Conservation (phyloP, 1,140 invertebrate species). For the Macrobrachium rosenbergii region DNA sequence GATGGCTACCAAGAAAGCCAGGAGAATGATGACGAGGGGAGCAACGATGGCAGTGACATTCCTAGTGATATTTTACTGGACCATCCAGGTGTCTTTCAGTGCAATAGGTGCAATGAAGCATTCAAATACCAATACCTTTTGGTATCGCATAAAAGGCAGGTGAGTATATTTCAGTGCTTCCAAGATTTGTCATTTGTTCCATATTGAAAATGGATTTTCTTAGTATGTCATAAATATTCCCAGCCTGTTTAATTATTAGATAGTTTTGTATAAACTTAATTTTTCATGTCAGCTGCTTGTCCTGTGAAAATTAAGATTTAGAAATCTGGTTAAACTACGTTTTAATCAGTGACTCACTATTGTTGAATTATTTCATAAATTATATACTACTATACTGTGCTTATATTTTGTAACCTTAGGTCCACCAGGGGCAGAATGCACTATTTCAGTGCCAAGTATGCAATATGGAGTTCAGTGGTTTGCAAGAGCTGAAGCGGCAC, state of each 20-base stretch:
- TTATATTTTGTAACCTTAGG: neutral
- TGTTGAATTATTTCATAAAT: neutral
- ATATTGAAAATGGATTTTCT: too few species aligned
- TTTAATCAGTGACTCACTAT: neutral
- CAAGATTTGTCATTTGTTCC: too few species aligned
- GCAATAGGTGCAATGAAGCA: constrained; percentile 59
- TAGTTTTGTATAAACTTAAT: too few species aligned
- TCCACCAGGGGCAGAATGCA: constrained; percentile 40
- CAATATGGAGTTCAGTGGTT: constrained; percentile 34
- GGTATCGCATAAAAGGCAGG: constrained; percentile 59
- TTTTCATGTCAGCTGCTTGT: too few species aligned
- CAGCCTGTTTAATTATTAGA: too few species aligned
- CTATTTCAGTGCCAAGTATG: constrained; percentile 54
- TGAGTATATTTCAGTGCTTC: neutral
- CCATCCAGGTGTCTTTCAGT: constrained; percentile 59
- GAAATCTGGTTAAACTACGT: too few species aligned
- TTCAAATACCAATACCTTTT: constrained; percentile 65
- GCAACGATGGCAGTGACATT: constrained; percentile 40
- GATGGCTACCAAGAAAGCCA: constrained; percentile 22
- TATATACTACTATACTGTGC: neutral
- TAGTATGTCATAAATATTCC: too few species aligned
- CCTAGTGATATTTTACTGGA: constrained; percentile 50
- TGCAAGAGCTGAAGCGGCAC: constrained; percentile 54
- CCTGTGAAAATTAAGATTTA: too few species aligned
- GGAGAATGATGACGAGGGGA: constrained; percentile 31